Conservation (phyloP, 1,140 invertebrate genomes). For the Panagrolaimus sp. region DNA sequence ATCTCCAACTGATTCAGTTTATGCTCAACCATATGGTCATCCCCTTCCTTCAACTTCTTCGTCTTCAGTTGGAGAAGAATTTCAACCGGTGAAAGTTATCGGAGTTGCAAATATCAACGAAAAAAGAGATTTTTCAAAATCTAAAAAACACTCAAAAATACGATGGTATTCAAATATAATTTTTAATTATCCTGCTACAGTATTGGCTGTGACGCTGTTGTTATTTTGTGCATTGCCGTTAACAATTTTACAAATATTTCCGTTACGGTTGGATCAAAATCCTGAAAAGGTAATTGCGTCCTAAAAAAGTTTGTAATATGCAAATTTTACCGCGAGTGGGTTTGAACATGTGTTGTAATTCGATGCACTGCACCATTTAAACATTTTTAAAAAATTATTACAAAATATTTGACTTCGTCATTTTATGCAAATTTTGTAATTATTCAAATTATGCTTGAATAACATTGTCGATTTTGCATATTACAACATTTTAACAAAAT, state of each 20-base stretch:
- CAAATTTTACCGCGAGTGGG: too few species aligned
- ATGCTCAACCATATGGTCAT: neutral
- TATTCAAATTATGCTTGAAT: neutral
- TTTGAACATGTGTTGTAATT: too few species aligned
- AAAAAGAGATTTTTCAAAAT: too few species aligned
- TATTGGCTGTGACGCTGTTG: constrained; percentile 24
- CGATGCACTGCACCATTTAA: too few species aligned
- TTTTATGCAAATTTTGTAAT: constrained; percentile 13
- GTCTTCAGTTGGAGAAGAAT: neutral
- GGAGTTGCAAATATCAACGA: neutral
- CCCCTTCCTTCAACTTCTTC: too few species aligned
- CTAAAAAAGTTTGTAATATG: constrained; percentile 11
- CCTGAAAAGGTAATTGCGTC: constrained; percentile 45
- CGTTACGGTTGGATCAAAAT: constrained; percentile 43
- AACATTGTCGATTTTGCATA: too few species aligned
- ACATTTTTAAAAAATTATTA: too few species aligned
- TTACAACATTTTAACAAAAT: too few species aligned
- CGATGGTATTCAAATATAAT: constrained; percentile 26
- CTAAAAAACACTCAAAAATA: neutral
- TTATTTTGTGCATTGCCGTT: constrained; percentile 33
- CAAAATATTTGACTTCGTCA: too few species aligned
- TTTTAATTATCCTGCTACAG: constrained; percentile 19
- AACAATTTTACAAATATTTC: constrained; percentile 32
- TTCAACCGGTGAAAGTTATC: constrained; percentile 1
- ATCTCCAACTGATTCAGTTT: neutral